Evolutionary conservation across 2,113 vertebrate genomes (phyloP).

Genomic region (Willisornis vidua): DNA sequence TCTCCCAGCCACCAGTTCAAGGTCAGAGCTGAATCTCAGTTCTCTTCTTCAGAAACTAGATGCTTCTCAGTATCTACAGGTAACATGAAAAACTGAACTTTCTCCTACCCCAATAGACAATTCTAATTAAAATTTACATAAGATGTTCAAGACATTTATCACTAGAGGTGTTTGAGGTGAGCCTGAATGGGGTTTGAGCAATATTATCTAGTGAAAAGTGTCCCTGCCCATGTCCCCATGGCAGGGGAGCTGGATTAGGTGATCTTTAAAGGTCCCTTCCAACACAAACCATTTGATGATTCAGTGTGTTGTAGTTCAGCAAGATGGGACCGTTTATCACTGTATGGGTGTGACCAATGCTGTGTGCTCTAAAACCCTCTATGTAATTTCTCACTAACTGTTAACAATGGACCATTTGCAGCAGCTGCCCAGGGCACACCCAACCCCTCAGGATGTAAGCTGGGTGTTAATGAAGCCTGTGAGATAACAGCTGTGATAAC

Average conservation of each 20-base stretch:
- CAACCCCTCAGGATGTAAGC: too few relatives aligned
- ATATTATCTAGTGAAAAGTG: not conserved
- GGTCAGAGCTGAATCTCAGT: not conserved
- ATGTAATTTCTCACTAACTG: too few relatives aligned
- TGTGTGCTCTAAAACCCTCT: too few relatives aligned
- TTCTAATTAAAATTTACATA: not conserved
- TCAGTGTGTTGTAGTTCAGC: not conserved
- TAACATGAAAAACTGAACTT: not conserved
- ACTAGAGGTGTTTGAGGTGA: not conserved
- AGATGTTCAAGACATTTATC: not conserved
- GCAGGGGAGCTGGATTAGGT: not conserved
- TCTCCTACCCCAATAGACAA: not conserved
- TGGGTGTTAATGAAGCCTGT: too few relatives aligned
- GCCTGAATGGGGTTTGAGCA: not conserved
- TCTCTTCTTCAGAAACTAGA: not conserved
- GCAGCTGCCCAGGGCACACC: too few relatives aligned
- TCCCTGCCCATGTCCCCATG: not conserved
- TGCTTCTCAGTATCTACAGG: not conserved
- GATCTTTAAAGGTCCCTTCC: not conserved
- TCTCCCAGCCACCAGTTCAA: not conserved
- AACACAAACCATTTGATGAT: not conserved
- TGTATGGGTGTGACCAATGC: too few relatives aligned
- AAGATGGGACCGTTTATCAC: too few relatives aligned
- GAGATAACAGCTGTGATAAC: too few relatives aligned
- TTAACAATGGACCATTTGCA: too few relatives aligned